Evolutionary conservation across 2,797 vertebrate genomes (phyloP), one percentile per base, ranked within the genome.

Genomic region (Lacerta bilineata): DNA sequence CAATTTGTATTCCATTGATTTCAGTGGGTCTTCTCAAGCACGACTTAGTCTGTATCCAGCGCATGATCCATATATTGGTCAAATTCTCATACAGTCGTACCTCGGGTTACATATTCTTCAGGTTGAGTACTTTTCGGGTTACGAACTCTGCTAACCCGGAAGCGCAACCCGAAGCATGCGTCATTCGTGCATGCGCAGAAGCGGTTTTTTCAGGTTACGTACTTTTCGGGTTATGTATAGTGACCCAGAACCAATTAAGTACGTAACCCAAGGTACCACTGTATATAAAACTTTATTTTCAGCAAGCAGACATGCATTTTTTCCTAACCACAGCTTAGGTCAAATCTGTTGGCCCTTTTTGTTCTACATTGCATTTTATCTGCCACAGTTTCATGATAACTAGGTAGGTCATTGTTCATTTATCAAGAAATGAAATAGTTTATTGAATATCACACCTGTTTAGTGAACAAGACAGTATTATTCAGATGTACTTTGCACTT

Each of bases 401-500:
- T 25, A 15, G 69, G 27, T 59, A 36, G 33, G 2, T 39, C 25
- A 8, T 33, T 92, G 87, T 81, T 90, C 90, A 83, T 87, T 36
- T 87, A 77, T n/a, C 0, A 1, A 0, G 0, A 72, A 76, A 84
- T 59, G 89, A 86, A 85, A 33, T 69, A 74, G 55, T 93, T 88
- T 92, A 74, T 90, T 23, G 43, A 71, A 69, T 77, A 55, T 79
- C 61, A n/a, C 0, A 82, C 88, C 79, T 80, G 10, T 11, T 0
- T 0, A 17, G 9, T 39, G 64, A 33, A 64, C 71, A 50, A 85
- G 87, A 80, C 88, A 93, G 83, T 25, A 86, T 43, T 76, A 90
- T 80, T 78, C 83, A 87, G 79, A 80, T 72, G 23, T 74, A 82
- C 69, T 61, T 82, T 0, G 0, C 78, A 43, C 84, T 88, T 80